A percentile compares a stretch with the other conserved stretches of the same genome.
Conservation (phyloP, 2,888 invertebrate genomes). For the Eudemis profundana region DNA sequence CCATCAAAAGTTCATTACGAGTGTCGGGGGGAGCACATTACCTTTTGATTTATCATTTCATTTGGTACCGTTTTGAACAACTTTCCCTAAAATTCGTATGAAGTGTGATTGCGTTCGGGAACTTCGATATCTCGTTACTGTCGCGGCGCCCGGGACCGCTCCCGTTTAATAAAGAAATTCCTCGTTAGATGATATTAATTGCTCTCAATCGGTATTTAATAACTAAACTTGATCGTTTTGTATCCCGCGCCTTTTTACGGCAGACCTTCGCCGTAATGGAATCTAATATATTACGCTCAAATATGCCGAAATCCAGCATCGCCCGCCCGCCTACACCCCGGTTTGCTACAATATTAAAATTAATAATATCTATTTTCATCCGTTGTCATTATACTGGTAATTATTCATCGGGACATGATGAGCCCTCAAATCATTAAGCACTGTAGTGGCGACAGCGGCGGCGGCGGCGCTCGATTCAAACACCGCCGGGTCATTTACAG, state of each 20-base stretch:
- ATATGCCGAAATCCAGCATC: conserved; percentile 15
- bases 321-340: no score
- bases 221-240: conserved; percentile 5
- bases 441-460: no score
- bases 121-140: conserved; percentile 28
- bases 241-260: conserved; percentile 7
- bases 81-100: conserved; percentile 25
- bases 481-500: no score
- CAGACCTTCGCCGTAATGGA: conserved; percentile 1
- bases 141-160: no score
- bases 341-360: conserved; percentile 19
- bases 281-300: conserved; percentile 20
- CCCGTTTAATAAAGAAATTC: conserved; percentile 15
- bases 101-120: conserved; percentile 25
- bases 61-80: conserved; percentile 30
- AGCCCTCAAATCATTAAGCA: no score
- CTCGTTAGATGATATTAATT: conserved; percentile 10
- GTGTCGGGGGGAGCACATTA: conserved; percentile 33
- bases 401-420: no score
- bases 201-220: conserved; percentile 28
- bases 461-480: no score
- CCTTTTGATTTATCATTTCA: conserved; percentile 43
- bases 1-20: conserved; percentile 43
- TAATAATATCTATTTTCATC: conserved; percentile 21
- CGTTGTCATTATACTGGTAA: no score